These are phyloP conservation scores for Allolobophora icterica DNA, from an alignment of 2,888 invertebrate genomes.

Conservation along the genomic window DNA sequence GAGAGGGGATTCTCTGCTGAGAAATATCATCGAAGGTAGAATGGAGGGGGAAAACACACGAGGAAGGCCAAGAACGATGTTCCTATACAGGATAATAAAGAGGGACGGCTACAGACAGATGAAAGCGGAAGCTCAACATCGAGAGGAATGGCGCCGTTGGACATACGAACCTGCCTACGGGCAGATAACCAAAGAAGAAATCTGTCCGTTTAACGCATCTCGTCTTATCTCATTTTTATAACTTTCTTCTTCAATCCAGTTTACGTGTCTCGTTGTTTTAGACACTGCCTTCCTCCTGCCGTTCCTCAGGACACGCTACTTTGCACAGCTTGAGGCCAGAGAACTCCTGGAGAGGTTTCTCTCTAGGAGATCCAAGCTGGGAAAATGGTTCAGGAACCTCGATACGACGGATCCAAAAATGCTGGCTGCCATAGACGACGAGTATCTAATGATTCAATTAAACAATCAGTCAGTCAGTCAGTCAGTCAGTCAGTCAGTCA, in stretches of 20 bases:
- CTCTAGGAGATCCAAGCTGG: slow-evolving; percentile 41
- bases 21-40: too few relatives aligned
- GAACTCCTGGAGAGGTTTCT: slow-evolving; percentile 49
- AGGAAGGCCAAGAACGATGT: too few relatives aligned
- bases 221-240: not conserved
- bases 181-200: too few relatives aligned
- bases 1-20: too few relatives aligned
- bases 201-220: not conserved
- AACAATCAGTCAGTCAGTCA: not conserved
- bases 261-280: slow-evolving; percentile 21
- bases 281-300: slow-evolving; percentile 50
- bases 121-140: too few relatives aligned
- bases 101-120: too few relatives aligned
- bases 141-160: too few relatives aligned
- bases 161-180: too few relatives aligned
- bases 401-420: slow-evolving; percentile 40
- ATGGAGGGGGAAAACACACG: too few relatives aligned
- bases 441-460: slow-evolving; percentile 35
- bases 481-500: not conserved
- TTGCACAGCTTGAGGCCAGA: slow-evolving; percentile 51
- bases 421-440: slow-evolving; percentile 42
- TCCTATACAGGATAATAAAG: too few relatives aligned
- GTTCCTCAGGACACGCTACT: slow-evolving; percentile 51
- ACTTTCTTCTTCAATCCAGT: not conserved
- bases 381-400: slow-evolving; percentile 41